phyloP scores from a whole-genome alignment of 2,888 invertebrate species.

The Carabus problematicus region DNA sequence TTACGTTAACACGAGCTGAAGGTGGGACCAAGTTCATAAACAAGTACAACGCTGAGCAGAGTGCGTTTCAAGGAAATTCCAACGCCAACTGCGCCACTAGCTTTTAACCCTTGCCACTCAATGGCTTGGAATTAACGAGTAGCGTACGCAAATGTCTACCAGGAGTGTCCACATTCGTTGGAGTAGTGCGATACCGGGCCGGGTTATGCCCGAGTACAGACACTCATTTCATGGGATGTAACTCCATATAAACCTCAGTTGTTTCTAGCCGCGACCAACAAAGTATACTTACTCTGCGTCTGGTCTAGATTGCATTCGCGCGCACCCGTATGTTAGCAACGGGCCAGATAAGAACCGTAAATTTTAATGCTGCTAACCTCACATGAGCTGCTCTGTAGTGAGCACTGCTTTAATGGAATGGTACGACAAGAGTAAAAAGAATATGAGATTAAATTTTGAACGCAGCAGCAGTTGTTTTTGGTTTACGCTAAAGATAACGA shows the following conservation, averaged over 20 bases:
- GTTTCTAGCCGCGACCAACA: neutral
- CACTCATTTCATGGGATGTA: constrained; percentile 16
- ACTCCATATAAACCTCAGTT: constrained; percentile 8
- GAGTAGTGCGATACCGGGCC: too few relatives aligned
- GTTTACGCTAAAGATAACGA: neutral
- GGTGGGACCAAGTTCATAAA: too few relatives aligned
- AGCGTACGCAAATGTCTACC: too few relatives aligned
- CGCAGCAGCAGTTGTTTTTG: neutral
- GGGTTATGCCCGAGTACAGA: neutral
- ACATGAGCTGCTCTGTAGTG: neutral
- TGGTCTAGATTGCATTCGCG: constrained; percentile 14
- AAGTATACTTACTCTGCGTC: neutral
- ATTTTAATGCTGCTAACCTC: constrained; percentile 29
- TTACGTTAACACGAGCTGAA: too few relatives aligned
- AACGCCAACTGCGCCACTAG: too few relatives aligned
- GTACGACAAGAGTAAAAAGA: constrained; percentile 22
- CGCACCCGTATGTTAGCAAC: neutral
- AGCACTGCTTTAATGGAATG: constrained; percentile 34
- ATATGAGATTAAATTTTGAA: constrained; percentile 25
- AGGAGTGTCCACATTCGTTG: too few relatives aligned
- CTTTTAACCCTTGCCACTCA: too few relatives aligned
- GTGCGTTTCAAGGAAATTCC: constrained; percentile 5
- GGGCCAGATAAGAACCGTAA: constrained; percentile 19
- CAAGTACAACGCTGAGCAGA: neutral
- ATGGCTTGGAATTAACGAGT: too few relatives aligned